Evolutionary conservation across 2,888 invertebrate species (phyloP).

Genomic region (Ophion ventricosus): DNA sequence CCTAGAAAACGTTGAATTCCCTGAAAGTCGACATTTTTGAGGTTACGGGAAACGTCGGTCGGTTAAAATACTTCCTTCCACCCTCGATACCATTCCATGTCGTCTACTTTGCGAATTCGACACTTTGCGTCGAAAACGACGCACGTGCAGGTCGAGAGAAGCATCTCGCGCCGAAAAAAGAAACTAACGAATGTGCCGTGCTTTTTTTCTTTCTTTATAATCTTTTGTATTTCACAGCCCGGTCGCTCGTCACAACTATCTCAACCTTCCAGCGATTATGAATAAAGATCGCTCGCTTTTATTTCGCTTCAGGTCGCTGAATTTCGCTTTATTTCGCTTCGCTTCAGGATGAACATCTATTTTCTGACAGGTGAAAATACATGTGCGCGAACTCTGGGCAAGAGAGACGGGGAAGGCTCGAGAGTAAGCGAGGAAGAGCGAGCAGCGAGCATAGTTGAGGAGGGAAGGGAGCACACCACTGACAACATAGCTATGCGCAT

Average conservation of each 20-base stretch:
- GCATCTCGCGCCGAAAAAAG: not conserved
- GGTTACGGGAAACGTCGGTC: not conserved
- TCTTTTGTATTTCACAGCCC: not conserved
- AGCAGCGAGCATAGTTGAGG: not conserved
- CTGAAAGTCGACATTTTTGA: not conserved
- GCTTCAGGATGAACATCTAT: slow-evolving; percentile 52
- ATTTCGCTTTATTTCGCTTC: not conserved
- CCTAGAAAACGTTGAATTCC: not conserved
- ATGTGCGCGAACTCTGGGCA: slow-evolving; percentile 55
- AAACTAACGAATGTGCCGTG: no score
- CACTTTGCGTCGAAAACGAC: not conserved
- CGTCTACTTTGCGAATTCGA: not conserved
- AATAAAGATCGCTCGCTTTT: not conserved
- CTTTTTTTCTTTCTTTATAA: no score
- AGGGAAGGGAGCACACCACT: not conserved
- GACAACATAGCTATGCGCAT: slow-evolving; percentile 25
- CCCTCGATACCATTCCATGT: no score
- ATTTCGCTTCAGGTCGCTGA: slow-evolving; percentile 21
- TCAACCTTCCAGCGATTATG: not conserved
- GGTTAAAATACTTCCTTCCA: no score
- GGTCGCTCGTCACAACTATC: not conserved
- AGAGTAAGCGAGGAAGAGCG: slow-evolving; percentile 41
- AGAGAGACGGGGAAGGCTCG: slow-evolving; percentile 27
- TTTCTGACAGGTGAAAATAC: slow-evolving; percentile 64
- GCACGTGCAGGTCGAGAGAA: not conserved